Conservation (phyloP, 1,140 invertebrate species). For the Lasioglossum baleicum region DNA sequence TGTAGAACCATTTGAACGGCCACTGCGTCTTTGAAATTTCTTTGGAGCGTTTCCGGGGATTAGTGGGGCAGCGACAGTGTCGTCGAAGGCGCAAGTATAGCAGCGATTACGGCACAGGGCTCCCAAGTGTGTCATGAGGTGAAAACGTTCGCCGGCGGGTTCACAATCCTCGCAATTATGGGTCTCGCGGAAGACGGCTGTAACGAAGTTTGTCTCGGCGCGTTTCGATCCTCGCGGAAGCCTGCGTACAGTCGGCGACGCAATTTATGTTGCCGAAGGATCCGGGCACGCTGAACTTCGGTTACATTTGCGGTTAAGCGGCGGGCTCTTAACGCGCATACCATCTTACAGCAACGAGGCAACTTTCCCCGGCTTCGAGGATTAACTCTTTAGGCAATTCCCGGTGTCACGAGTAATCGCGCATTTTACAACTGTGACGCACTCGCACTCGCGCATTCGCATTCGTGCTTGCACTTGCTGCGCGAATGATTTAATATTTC, state of each 20-base stretch:
- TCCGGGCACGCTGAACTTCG: constrained; percentile 53
- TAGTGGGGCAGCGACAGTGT: not conserved
- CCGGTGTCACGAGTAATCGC: not conserved
- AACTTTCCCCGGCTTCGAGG: constrained; percentile 56
- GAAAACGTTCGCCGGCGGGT: constrained; percentile 24
- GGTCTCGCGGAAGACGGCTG: constrained; percentile 25
- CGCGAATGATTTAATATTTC: not conserved
- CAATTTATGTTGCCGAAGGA: constrained; percentile 56
- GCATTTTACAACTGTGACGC: constrained; percentile 17
- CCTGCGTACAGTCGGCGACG: constrained; percentile 9
- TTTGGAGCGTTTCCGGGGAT: no score
- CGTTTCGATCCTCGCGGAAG: constrained; percentile 54
- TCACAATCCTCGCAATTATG: constrained; percentile 35
- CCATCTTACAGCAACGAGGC: constrained; percentile 38
- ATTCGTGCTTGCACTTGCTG: no score
- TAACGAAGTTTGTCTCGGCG: constrained; percentile 47
- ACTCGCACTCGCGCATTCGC: no score
- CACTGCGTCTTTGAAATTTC: no score
- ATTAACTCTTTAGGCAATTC: constrained; percentile 60
- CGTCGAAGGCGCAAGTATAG: constrained; percentile 1
- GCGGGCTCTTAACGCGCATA: constrained; percentile 43
- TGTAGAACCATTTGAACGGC: no score
- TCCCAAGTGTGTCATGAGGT: constrained; percentile 25
- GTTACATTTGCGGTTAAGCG: constrained; percentile 60
- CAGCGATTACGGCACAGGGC: not conserved